These are phyloP conservation scores for Theocolax elegans DNA, from an alignment of 1,140 invertebrate genomes.

Conservation along the genomic window DNA sequence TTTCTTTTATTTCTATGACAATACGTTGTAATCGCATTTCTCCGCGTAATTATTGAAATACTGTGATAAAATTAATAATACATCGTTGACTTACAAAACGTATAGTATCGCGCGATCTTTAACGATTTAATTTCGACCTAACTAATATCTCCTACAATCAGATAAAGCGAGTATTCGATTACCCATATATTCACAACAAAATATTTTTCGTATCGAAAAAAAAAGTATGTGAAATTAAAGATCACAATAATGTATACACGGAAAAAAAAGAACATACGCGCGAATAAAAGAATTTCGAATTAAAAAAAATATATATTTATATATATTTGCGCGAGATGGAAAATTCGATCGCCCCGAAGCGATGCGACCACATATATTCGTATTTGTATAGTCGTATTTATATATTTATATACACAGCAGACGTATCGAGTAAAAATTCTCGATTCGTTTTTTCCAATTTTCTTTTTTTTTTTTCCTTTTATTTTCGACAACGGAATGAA, in stretches of 20 bases:
- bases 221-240: constrained; percentile 15
- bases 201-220: constrained; percentile 15
- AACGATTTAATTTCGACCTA: too few relatives aligned
- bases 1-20: too few relatives aligned
- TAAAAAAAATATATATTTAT: not conserved
- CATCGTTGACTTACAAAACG: too few relatives aligned
- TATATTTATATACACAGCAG: constrained; percentile 61
- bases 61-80: too few relatives aligned
- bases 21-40: too few relatives aligned
- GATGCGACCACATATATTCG: constrained; percentile 57
- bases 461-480: too few relatives aligned
- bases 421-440: constrained; percentile 50
- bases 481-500: constrained; percentile 18
- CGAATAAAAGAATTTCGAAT: constrained; percentile 21
- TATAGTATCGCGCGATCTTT: too few relatives aligned
- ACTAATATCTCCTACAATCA: too few relatives aligned
- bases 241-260: constrained; percentile 13
- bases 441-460: constrained; percentile 42
- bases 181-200: too few relatives aligned
- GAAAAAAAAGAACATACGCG: constrained; percentile 4
- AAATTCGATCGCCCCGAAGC: constrained; percentile 55
- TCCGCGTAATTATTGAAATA: too few relatives aligned
- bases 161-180: too few relatives aligned
- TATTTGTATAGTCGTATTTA: constrained; percentile 58
- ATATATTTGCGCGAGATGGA: constrained; percentile 37